Evolutionary conservation across 2,797 vertebrate genomes (phyloP), one percentile per base, ranked within the genome.

Genomic region (Buphagus erythrorhynchus): DNA sequence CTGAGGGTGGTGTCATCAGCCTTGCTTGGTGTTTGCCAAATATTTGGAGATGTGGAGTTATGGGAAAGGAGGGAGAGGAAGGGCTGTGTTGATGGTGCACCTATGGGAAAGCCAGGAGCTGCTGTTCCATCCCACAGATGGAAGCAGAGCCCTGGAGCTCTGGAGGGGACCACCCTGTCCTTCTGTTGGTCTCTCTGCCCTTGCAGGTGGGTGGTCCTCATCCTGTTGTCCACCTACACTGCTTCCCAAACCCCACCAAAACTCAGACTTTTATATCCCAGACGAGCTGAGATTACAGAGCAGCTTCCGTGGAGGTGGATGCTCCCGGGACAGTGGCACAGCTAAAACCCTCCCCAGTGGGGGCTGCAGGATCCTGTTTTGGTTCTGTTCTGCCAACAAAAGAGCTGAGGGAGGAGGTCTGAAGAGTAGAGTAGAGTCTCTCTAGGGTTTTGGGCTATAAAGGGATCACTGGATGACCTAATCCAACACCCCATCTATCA

Each of bases 391-490:
- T 68, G 81, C 28, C 76, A 77, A n/a, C 11, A 54, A 42, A 2
- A 66, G 59, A 86, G 59, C 36, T 31, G 40, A 55, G 40, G 74
- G 29, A 1, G 15, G 71, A 11, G n/a, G 57, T 20, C 25, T 54
- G 78, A 66, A 40, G 83, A 84, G 89, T 12, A 31, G 49, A 52
- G 33, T 13, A 28, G 48, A 91, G 48, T 33, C 67, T 63, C 74
- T 31, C 16, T 5, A 28, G 80, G 77, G 74, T 71, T 73, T 38
- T 59, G 57, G 40, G 82, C 90, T 95, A 75, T n/a, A 69, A 72
- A 86, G 75, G 58, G 86, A 86, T 72, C 86, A 19, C n/a, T 15
- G 59, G 54, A 48, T 92, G 92, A 94, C 68, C 86, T 83, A 87
- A 88, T 36, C 52, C 78, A 69, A 25, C 33, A 84, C 88, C 82